phyloP scores from a whole-genome alignment of 2,797 vertebrate species.

The Fistularia tabacaria region DNA sequence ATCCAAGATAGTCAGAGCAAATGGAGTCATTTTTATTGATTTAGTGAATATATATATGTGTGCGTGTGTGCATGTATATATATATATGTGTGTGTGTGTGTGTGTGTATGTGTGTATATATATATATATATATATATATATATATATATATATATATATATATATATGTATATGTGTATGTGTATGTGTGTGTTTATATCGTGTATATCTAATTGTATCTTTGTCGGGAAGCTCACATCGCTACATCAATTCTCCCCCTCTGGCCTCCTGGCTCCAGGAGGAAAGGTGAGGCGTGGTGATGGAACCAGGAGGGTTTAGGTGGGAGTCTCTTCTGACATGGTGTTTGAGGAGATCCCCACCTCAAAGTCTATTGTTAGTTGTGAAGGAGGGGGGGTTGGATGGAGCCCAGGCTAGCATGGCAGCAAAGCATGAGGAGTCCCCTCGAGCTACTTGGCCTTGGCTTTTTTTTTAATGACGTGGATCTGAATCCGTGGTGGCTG shows the following conservation, averaged over 20 bases:
- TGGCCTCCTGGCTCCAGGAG: conserved; percentile 10
- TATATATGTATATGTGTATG: no score
- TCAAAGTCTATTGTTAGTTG: no score
- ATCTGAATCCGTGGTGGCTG: conserved; percentile 15
- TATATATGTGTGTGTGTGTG: no score
- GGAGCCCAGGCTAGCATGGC: no score
- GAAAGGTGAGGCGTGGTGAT: background rate
- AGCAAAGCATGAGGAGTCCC: no score
- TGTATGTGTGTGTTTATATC: conserved; percentile 38
- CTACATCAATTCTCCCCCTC: conserved; percentile 30
- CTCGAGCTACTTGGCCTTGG: background rate
- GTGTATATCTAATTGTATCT: conserved; percentile 60
- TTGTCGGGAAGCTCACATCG: conserved; percentile 56
- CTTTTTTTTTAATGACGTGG: background rate
- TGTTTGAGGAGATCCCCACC: no score
- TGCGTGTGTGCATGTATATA: no score
- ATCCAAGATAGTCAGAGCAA: conserved; percentile 43
- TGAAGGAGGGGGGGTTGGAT: no score
- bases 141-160: conserved; percentile 29
- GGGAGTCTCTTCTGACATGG: no score
- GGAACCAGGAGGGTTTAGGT: no score
- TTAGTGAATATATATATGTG: conserved; percentile 60
- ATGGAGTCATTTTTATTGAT: conserved; percentile 35
- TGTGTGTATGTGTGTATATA: conserved; percentile 36
- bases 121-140: conserved; percentile 25